These are phyloP conservation scores for Muraenolepis orangiensis DNA, from an alignment of 2,797 vertebrate genomes.

Conservation along the genomic window DNA sequence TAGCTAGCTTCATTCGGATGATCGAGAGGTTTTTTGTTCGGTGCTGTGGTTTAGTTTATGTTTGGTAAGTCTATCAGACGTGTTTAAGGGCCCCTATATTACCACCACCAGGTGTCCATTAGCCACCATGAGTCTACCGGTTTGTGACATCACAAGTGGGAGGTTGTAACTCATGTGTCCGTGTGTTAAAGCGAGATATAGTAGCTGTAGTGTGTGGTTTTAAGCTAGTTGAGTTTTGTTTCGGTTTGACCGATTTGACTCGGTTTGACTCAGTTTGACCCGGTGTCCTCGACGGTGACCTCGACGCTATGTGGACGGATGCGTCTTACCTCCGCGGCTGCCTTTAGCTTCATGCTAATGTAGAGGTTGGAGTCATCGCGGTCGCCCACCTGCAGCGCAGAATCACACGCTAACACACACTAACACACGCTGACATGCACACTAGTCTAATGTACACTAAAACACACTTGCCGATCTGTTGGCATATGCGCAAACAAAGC, in stretches of 20 bases:
- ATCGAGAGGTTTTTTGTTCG: background rate
- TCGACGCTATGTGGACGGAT: background rate
- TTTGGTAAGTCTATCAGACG: no score
- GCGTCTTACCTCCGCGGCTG: slow-evolving; percentile 86
- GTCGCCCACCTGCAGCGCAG: slow-evolving; percentile 83
- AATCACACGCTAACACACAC: background rate
- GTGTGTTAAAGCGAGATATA: no score
- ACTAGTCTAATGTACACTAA: no score
- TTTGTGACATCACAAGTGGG: background rate
- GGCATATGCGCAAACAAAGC: no score
- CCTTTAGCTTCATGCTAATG: slow-evolving; percentile 93
- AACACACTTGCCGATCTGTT: no score
- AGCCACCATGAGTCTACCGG: background rate
- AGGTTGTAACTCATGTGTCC: background rate
- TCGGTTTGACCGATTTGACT: no score
- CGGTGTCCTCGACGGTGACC: no score
- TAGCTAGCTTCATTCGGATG: background rate
- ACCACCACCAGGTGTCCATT: no score
- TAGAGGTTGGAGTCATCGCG: slow-evolving; percentile 95
- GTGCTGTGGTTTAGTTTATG: background rate
- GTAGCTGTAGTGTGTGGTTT: no score
- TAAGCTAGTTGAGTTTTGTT: background rate
- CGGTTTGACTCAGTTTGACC: no score
- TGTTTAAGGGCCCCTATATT: no score
- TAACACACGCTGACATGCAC: background rate